These are phyloP conservation scores for Melanocharis versteri DNA, from an alignment of 2,113 vertebrate genomes.

Conservation along the genomic window DNA sequence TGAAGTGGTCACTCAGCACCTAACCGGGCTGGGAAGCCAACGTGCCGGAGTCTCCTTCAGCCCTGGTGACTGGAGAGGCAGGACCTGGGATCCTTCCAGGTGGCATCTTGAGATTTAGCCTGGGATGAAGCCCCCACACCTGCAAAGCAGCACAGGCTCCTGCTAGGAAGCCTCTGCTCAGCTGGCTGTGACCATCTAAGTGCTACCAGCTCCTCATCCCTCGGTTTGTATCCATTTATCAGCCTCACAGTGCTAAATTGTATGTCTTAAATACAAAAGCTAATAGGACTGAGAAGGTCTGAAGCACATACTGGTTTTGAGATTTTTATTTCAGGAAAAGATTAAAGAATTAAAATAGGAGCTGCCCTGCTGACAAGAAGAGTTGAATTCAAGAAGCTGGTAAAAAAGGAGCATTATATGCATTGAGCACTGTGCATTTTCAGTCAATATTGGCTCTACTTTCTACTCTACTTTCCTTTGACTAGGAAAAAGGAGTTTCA, in stretches of 20 bases:
- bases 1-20: fast-evolving
- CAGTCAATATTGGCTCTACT: constrained; percentile 57
- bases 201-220: background rate
- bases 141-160: background rate
- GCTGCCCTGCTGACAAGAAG: constrained; percentile 66
- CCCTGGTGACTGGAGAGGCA: background rate
- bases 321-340: constrained; percentile 60
- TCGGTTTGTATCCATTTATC: background rate
- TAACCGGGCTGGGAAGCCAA: background rate
- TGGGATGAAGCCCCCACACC: background rate
- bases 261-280: background rate
- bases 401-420: constrained; percentile 68
- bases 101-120: background rate
- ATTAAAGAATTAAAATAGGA: constrained; percentile 63
- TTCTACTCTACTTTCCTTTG: constrained; percentile 61
- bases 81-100: background rate
- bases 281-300: constrained; percentile 41
- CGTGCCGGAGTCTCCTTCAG: fast-evolving
- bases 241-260: background rate
- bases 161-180: background rate
- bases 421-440: constrained; percentile 64
- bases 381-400: constrained; percentile 59
- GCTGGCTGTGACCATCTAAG: background rate
- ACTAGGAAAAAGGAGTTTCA: constrained; percentile 60
- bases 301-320: constrained; percentile 53